A percentile compares a stretch with the other conserved stretches of the same genome.
Conservation (phyloP, 2,113 vertebrate genomes). For the Mus pahari region DNA sequence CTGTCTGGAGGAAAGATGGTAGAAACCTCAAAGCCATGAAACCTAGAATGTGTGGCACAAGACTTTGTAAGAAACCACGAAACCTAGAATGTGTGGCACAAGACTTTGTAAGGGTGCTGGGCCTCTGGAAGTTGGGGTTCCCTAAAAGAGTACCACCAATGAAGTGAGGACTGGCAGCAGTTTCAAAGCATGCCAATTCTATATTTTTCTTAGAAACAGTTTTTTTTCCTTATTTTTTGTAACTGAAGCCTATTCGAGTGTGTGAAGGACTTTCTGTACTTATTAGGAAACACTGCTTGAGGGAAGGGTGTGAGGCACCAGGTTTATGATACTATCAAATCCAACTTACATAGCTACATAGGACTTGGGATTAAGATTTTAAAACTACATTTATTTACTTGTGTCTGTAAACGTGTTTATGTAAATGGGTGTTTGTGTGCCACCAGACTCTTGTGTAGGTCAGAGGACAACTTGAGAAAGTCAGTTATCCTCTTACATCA, state of each 20-base stretch:
- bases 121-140: not conserved
- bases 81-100: not conserved
- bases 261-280: not conserved
- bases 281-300: not conserved
- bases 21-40: not conserved
- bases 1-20: not conserved
- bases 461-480: not conserved
- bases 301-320: not conserved
- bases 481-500: not conserved
- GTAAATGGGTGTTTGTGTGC: not conserved
- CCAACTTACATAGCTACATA: not conserved
- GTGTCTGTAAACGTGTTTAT: not conserved
- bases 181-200: not conserved
- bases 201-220: not conserved
- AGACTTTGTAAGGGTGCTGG: not conserved
- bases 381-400: not conserved
- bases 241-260: not conserved
- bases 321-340: constrained; percentile 15
- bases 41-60: not conserved
- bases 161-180: not conserved
- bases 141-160: not conserved
- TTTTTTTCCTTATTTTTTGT: not conserved
- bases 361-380: not conserved
- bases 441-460: not conserved
- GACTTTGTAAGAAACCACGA: not conserved